A percentile compares a stretch with the other conserved stretches of the same genome.
phyloP scores from a whole-genome alignment of 2,888 invertebrate species.

The Agrotis segetum region DNA sequence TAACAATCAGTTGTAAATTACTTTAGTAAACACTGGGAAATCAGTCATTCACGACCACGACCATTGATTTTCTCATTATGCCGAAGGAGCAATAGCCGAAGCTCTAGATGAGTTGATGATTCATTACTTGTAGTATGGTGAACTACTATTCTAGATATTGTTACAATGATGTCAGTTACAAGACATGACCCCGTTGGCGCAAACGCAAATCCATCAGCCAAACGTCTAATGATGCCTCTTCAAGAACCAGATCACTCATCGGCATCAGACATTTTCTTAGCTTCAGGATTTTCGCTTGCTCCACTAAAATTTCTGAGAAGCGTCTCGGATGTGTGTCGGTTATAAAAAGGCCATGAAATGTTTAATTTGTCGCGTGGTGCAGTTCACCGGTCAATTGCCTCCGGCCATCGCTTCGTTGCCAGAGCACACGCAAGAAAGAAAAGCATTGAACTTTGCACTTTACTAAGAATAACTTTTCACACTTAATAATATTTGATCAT shows the following conservation, averaged over 20 bases:
- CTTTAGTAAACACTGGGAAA: slow-evolving; percentile 17
- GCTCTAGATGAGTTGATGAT: slow-evolving; percentile 15
- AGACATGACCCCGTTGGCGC: slow-evolving; percentile 58
- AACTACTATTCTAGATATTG: slow-evolving; percentile 35
- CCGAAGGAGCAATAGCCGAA: slow-evolving; percentile 7
- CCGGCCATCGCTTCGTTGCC: slow-evolving; percentile 37
- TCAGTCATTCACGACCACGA: slow-evolving; percentile 19
- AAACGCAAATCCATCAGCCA: slow-evolving; percentile 55
- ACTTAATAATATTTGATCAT: slow-evolving; percentile 17
- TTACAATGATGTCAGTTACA: slow-evolving; percentile 37
- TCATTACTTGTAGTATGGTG: slow-evolving; percentile 24
- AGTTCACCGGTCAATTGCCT: slow-evolving; percentile 68
- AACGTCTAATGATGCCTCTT: slow-evolving; percentile 35
- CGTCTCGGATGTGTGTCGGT: slow-evolving; percentile 36
- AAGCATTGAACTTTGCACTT: slow-evolving; percentile 59
- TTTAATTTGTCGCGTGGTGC: slow-evolving; percentile 25
- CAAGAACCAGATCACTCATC: slow-evolving; percentile 36
- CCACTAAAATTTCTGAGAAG: slow-evolving; percentile 31
- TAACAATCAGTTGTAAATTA: slow-evolving; percentile 8
- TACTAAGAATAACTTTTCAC: slow-evolving; percentile 33
- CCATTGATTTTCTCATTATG: slow-evolving; percentile 8
- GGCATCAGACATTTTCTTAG: slow-evolving; percentile 10
- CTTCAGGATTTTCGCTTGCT: neutral
- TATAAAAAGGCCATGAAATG: slow-evolving; percentile 34
- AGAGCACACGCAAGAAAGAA: slow-evolving; percentile 45